Base-by-base conservation (phyloP, 2,797 vertebrate species). In the Hirundo rustica region DNA sequence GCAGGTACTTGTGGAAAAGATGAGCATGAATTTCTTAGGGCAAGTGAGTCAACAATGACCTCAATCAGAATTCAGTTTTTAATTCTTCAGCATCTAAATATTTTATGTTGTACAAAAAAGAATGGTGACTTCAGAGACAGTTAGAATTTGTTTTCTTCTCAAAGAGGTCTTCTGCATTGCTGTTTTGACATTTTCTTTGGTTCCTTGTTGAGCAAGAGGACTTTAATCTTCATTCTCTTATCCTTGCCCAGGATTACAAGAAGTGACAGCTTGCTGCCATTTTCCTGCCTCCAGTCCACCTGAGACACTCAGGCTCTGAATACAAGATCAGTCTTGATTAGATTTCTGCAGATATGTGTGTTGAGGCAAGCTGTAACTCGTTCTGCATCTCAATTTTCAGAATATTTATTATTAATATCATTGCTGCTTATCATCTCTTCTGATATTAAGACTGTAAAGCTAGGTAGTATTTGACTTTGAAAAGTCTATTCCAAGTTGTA, bases 271-370 rank as follows among this genome's bases (percentile, higher is more conserved):
- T 94, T 72, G 67, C 62, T 95, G 60, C 45, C 47, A 20, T 92
- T 93, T 95, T 68, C n/a, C 29, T 88, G 68, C 64, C 51, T 85
- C 27, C 66, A 67, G 80, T 89, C 61, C 68, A 87, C 34, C 57
- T 88, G 88, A 84, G 84, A 95, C 88, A 76, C 36, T 64, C 23
- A 54, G 40, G 21, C 80, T 85, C 70, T 67, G 81, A 93, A 88
- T 91, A 62, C 78, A 80, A 89, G 83, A 96, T 94, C 72, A 66
- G 29, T 93, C 80, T 93, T 84, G 79, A 92, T 95, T 95, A 86
- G 93, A 89, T 95, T 95, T 89, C 73, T 66, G 51, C 14, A 84
- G 91, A 85, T 91, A 72, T 32, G 38, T 57, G 64, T 82, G 62
- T 71, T 77, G 81, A 92, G 75, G 55, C 60, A 73, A 84, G 51